Evolutionary conservation across 2,797 vertebrate species (phyloP).

Genomic region (Poecilia picta): DNA sequence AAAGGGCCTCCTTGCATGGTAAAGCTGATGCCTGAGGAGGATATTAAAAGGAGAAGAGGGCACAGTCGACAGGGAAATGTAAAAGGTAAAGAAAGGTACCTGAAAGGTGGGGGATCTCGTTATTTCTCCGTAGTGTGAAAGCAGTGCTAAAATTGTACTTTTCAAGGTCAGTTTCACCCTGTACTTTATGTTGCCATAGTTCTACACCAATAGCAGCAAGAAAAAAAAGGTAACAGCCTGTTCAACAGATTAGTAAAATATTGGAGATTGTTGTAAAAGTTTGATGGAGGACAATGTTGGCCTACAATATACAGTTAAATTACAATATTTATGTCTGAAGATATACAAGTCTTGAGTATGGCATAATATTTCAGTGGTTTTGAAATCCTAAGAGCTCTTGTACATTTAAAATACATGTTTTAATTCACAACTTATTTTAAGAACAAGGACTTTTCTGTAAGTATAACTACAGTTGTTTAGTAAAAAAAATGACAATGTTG

Average conservation of each 20-base stretch:
- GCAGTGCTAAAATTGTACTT: conserved; percentile 40
- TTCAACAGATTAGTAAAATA: conserved; percentile 6
- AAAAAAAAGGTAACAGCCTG: conserved; percentile 4
- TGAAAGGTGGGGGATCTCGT: conserved; percentile 38
- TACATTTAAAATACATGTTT: neutral
- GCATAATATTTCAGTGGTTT: neutral
- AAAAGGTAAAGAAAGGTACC: conserved; percentile 29
- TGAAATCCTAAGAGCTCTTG: neutral
- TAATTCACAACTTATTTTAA: neutral
- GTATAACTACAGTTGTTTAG: neutral
- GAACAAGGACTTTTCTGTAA: neutral
- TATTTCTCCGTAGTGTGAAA: conserved; percentile 41
- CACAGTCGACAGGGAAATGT: conserved; percentile 22
- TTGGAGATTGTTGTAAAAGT: neutral
- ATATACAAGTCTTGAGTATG: neutral
- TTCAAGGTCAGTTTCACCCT: conserved; percentile 44
- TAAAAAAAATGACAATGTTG: neutral
- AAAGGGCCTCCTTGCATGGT: conserved; percentile 61
- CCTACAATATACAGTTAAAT: neutral
- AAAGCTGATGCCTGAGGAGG: conserved; percentile 66
- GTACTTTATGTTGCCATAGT: conserved; percentile 17
- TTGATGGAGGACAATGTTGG: too few species aligned
- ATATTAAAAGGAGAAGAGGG: conserved; percentile 46
- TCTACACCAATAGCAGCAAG: conserved; percentile 38
- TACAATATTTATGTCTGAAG: neutral